These are phyloP conservation scores for Lutjanus argentimaculatus DNA, from an alignment of 2,797 vertebrate species.

Conservation along the genomic window DNA sequence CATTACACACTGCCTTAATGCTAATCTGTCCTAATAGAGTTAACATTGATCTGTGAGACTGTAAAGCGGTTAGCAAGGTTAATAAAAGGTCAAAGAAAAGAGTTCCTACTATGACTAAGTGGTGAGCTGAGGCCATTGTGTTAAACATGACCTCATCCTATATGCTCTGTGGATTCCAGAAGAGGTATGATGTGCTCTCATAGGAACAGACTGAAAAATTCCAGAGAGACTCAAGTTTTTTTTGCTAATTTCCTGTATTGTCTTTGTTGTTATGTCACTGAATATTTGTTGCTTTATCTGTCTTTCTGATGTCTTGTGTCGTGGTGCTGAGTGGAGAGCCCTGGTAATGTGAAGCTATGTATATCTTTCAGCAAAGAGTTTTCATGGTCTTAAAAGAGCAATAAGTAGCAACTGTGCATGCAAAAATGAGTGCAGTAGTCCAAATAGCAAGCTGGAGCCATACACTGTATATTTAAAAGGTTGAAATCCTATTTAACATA, in stretches of 20 bases:
- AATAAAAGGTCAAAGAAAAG: slow-evolving; percentile 58
- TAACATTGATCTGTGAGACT: slow-evolving; percentile 76
- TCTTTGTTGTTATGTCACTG: slow-evolving; percentile 11
- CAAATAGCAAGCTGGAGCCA: too few species aligned
- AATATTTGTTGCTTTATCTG: background rate
- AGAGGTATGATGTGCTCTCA: slow-evolving; percentile 7
- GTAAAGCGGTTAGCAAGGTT: slow-evolving; percentile 66
- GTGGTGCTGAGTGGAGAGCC: background rate
- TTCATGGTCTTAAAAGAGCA: background rate
- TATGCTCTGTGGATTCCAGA: background rate
- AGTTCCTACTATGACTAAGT: slow-evolving; percentile 28
- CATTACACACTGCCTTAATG: slow-evolving; percentile 69
- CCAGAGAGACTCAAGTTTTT: background rate
- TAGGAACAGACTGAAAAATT: slow-evolving; percentile 12
- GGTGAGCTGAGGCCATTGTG: slow-evolving; percentile 10
- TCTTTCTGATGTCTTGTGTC: background rate
- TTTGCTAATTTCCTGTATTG: slow-evolving; percentile 14
- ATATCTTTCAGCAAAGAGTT: background rate
- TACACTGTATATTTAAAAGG: too few species aligned
- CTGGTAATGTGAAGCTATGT: background rate
- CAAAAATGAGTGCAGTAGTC: too few species aligned
- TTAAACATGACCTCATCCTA: slow-evolving; percentile 52
- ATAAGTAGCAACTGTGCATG: too few species aligned
- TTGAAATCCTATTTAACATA: too few species aligned
- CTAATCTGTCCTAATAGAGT: slow-evolving; percentile 78